A percentile compares a stretch with the other conserved stretches of the same genome.
phyloP scores from a whole-genome alignment of 1,140 invertebrate species.

The Drosophila auraria region DNA sequence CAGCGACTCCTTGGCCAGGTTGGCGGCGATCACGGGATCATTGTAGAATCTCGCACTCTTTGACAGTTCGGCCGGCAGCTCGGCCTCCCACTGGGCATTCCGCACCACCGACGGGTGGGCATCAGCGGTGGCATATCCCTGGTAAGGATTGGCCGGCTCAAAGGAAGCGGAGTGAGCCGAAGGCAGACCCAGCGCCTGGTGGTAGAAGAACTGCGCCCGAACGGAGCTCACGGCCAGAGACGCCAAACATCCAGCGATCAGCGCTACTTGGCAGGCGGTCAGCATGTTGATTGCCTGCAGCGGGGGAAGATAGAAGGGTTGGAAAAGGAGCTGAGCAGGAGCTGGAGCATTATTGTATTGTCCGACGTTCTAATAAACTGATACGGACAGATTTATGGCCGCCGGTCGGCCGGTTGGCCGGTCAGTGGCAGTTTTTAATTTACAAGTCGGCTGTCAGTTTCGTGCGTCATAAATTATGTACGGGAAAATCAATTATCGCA shows the following conservation, averaged over 20 bases:
- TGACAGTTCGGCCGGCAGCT: slow-evolving; percentile 88
- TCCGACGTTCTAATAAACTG: slow-evolving; percentile 63
- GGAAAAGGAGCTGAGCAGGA: slow-evolving; percentile 30
- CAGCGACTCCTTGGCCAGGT: slow-evolving; percentile 91
- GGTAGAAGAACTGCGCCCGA: slow-evolving; percentile 71
- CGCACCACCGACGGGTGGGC: slow-evolving; percentile 87
- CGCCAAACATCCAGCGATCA: slow-evolving; percentile 46
- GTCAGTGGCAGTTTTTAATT: slow-evolving; percentile 74
- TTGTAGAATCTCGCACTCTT: slow-evolving; percentile 88
- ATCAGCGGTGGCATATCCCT: slow-evolving; percentile 73
- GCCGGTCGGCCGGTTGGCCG: slow-evolving; percentile 53
- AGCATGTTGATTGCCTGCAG: slow-evolving; percentile 60
- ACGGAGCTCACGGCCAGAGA: slow-evolving; percentile 28
- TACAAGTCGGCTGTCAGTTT: slow-evolving; percentile 73
- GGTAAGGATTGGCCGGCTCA: slow-evolving; percentile 56
- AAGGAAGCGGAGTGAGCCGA: slow-evolving; percentile 18
- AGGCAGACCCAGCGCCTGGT: slow-evolving; percentile 57
- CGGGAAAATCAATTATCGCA: slow-evolving; percentile 82
- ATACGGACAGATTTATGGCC: slow-evolving; percentile 75
- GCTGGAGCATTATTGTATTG: slow-evolving; percentile 49
- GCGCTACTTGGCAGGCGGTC: slow-evolving; percentile 53
- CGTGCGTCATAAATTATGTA: slow-evolving; percentile 83
- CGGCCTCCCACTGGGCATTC: slow-evolving; percentile 87
- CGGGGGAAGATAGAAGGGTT: not conserved
- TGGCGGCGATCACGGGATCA: slow-evolving; percentile 89